Conservation (phyloP, 1,140 invertebrate genomes). For the Brachionus rubens region DNA sequence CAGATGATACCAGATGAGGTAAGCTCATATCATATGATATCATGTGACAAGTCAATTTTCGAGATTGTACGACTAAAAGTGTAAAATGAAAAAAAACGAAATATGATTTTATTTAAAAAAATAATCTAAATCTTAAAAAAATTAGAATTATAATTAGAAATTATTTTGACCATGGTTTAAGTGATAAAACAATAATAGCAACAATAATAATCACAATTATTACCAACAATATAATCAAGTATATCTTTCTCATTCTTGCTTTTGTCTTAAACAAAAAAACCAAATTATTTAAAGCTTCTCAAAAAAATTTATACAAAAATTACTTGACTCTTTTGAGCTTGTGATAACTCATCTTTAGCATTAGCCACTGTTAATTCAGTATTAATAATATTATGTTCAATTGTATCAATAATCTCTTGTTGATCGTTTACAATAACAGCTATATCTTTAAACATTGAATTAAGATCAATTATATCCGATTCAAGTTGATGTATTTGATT, state of each 20-base stretch:
- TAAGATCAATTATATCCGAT: constrained; percentile 45
- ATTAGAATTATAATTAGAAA: neutral
- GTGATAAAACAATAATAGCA: neutral
- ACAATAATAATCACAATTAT: neutral
- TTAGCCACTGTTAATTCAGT: neutral
- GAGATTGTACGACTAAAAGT: no score
- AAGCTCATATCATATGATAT: no score
- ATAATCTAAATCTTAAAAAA: neutral
- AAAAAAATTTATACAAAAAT: neutral
- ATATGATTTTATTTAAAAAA: neutral
- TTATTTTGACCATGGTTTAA: neutral
- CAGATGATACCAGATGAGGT: no score
- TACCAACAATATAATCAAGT: neutral
- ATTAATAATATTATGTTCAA: constrained; percentile 43
- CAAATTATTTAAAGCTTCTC: no score
- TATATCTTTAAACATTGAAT: constrained; percentile 46
- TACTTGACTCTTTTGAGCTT: constrained; percentile 20
- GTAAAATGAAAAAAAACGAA: neutral
- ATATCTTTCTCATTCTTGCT: constrained; percentile 27
- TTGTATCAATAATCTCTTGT: constrained; percentile 32
- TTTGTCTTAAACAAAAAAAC: constrained; percentile 15
- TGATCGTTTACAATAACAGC: constrained; percentile 46
- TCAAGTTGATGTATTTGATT: constrained; percentile 42
- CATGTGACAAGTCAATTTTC: no score
- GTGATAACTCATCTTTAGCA: neutral